Conservation (phyloP, 2,797 vertebrate species). For the Alca torda region DNA sequence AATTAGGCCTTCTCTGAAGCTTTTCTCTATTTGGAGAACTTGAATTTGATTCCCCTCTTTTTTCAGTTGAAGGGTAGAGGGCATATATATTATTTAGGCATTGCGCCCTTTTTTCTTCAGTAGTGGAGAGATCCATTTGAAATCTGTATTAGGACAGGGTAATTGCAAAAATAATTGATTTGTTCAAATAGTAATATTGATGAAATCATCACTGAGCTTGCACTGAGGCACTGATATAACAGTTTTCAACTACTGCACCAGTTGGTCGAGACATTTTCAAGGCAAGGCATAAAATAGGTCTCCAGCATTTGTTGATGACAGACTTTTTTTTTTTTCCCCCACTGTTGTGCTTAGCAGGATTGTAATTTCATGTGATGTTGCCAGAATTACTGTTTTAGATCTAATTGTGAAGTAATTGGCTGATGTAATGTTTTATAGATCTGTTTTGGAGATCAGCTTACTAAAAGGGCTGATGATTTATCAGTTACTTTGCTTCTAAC, state of each 20-base stretch:
- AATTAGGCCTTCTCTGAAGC: neutral
- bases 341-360: neutral
- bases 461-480: neutral
- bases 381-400: neutral
- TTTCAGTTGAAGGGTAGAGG: neutral
- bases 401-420: neutral
- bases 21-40: neutral
- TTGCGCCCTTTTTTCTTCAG: neutral
- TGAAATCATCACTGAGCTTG: neutral
- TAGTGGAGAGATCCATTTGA: neutral
- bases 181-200: neutral
- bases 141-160: neutral
- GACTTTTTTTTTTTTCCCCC: rapidly evolving
- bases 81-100: neutral
- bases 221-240: neutral
- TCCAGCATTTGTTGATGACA: neutral
- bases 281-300: neutral
- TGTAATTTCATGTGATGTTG: neutral
- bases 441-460: conserved; percentile 15
- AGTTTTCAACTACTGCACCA: neutral
- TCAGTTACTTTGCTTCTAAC: neutral
- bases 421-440: conserved; percentile 13
- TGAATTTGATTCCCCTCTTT: neutral
- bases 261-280: neutral
- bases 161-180: conserved; percentile 34